phyloP scores from a whole-genome alignment of 2,113 vertebrate species.

The Reinhardtius hippoglossoides region DNA sequence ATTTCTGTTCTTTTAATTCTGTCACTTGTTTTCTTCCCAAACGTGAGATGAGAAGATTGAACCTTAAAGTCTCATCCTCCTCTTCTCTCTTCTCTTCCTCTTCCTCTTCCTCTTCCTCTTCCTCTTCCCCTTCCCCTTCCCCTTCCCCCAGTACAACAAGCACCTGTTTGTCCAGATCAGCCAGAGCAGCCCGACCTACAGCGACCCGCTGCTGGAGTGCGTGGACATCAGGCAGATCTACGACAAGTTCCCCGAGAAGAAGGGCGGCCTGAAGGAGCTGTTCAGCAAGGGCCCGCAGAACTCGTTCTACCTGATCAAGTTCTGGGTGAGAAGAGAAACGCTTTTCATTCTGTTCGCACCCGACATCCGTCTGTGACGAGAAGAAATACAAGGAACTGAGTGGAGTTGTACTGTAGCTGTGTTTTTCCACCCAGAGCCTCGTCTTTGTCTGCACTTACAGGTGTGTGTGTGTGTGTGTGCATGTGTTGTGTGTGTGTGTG shows the following conservation, averaged over 20 bases:
- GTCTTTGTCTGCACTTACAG: conserved; percentile 33
- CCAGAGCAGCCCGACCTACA: conserved; percentile 93
- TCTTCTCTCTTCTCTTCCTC: neutral
- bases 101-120: no score
- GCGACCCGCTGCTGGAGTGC: conserved; percentile 93
- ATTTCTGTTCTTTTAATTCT: no score
- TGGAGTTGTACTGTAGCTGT: neutral
- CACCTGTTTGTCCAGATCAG: conserved; percentile 98
- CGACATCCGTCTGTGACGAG: neutral
- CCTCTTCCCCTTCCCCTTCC: neutral
- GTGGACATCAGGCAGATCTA: conserved; percentile 99
- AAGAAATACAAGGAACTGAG: neutral
- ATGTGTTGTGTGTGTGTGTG: conserved; percentile 2
- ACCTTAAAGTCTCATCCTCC: no score
- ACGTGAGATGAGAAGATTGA: no score
- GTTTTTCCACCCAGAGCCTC: conserved; percentile 43
- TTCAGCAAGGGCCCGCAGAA: conserved; percentile 96
- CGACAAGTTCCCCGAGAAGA: conserved; percentile 99
- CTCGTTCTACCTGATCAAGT: conserved; percentile 98
- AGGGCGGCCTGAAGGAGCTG: conserved; percentile 96
- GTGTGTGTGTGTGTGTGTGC: conserved; percentile 24
- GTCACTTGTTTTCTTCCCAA: no score
- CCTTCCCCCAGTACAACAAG: conserved; percentile 91
- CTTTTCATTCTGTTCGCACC: neutral
- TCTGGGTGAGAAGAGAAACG: conserved; percentile 90